phyloP scores from a whole-genome alignment of 2,888 invertebrate species.

The Psococerastis gibbosa region DNA sequence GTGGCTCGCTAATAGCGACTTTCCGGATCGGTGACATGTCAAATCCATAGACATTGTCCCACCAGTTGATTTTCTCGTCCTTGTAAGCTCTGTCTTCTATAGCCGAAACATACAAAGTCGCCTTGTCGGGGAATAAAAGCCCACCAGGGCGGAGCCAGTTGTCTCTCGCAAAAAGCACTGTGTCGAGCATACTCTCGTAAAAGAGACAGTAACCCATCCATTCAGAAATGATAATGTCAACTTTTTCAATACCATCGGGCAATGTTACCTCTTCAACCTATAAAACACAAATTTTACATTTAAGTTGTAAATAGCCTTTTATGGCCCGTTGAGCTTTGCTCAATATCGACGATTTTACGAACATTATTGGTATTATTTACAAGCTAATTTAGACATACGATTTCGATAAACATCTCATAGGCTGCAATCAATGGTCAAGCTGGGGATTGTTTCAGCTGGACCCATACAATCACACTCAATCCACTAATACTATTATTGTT shows the following conservation, averaged over 20 bases:
- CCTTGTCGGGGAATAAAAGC: conserved; percentile 41
- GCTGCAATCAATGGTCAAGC: too few species aligned
- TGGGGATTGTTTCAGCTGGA: too few species aligned
- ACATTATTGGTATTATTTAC: too few species aligned
- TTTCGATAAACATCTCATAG: too few species aligned
- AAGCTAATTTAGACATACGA: too few species aligned
- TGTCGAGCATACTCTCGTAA: conserved; percentile 99
- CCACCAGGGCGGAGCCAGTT: conserved; percentile 85
- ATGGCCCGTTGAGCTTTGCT: too few species aligned
- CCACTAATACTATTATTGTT: too few species aligned
- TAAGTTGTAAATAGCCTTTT: too few species aligned
- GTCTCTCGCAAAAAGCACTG: conserved; percentile 93
- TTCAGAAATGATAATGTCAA: conserved; percentile 78
- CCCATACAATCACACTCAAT: too few species aligned
- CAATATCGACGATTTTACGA: too few species aligned
- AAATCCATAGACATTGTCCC: conserved; percentile 99
- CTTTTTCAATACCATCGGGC: conserved; percentile 74
- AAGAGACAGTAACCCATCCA: conserved; percentile 80
- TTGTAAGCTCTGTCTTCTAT: conserved; percentile 98
- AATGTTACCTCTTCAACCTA: conserved; percentile 83
- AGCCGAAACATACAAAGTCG: conserved; percentile 83
- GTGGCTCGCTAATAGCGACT: conserved; percentile 93
- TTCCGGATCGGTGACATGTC: conserved; percentile 98
- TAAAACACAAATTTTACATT: too few species aligned
- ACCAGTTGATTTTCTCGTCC: conserved; percentile 99